A percentile compares a stretch with the other conserved stretches of the same genome.
Evolutionary conservation across 2,797 vertebrate species (phyloP).

Genomic region (Perodicticus potto): DNA sequence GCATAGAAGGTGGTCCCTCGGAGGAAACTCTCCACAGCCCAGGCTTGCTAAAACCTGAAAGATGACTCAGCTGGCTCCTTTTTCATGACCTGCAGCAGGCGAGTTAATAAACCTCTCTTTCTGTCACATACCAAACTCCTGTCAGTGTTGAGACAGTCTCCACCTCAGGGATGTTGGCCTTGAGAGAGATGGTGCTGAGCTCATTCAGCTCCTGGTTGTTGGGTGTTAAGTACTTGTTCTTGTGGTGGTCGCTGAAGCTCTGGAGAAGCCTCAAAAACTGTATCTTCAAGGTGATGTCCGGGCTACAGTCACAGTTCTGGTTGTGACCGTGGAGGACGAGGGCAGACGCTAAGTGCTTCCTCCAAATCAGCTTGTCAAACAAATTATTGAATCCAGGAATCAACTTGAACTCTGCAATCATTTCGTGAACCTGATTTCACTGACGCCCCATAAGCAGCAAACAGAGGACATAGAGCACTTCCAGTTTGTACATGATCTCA

Average conservation of each 20-base stretch:
- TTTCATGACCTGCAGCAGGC: conserved; percentile 98
- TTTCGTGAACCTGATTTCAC: conserved; percentile 99
- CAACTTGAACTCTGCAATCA: conserved; percentile 97
- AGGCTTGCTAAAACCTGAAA: conserved; percentile 99
- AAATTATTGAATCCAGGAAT: conserved; percentile 99
- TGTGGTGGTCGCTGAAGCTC: conserved; percentile 99
- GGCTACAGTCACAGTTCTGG: conserved; percentile 99
- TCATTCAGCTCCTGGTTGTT: conserved; percentile 98
- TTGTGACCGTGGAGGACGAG: conserved; percentile 97
- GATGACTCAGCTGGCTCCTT: conserved; percentile 98
- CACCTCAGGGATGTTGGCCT: conserved; percentile 99
- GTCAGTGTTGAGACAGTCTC: conserved; percentile 98
- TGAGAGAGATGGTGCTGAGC: conserved; percentile 97
- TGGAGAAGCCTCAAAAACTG: conserved; percentile 98
- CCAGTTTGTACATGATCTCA: no score
- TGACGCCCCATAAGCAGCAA: no score
- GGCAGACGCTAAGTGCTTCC: conserved; percentile 95
- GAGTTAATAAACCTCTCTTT: conserved; percentile 96
- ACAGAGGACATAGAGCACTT: no score
- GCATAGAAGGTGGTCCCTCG: conserved; percentile 98
- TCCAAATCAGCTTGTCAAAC: conserved; percentile 99
- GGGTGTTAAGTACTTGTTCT: conserved; percentile 99
- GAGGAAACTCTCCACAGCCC: conserved; percentile 98
- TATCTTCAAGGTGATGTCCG: conserved; percentile 99
- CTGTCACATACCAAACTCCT: conserved; percentile 98